Evolutionary conservation across 2,113 vertebrate species (phyloP).

Genomic region (Alosa alosa): DNA sequence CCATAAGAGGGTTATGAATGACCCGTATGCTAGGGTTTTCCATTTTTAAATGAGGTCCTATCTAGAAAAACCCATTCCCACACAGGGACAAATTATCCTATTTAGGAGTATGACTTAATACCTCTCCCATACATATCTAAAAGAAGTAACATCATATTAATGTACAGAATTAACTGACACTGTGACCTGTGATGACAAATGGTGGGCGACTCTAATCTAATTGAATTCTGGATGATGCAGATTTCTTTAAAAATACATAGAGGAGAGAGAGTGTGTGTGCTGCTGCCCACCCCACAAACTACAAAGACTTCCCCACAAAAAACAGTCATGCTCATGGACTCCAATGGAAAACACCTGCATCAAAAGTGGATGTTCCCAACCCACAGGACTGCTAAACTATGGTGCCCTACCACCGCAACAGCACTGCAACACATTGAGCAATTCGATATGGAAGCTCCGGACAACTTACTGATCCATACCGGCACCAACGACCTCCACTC

Average conservation of each 20-base stretch:
- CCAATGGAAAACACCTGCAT: too few species aligned
- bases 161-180: background rate
- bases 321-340: too few species aligned
- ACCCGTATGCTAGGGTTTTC: background rate
- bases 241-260: slow-evolving; percentile 11
- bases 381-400: too few species aligned
- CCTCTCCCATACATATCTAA: background rate
- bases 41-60: background rate
- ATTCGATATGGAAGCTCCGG: too few species aligned
- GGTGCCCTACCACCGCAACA: too few species aligned
- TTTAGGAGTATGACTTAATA: slow-evolving; percentile 2
- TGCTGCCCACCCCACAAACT: too few species aligned
- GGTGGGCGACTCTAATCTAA: background rate
- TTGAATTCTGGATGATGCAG: background rate
- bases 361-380: too few species aligned
- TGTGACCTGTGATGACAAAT: background rate
- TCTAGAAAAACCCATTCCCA: background rate
- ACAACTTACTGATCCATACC: too few species aligned
- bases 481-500: too few species aligned
- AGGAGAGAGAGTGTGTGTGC: background rate
- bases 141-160: background rate
- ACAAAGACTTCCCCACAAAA: too few species aligned
- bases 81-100: background rate
- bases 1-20: background rate
- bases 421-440: too few species aligned